Percentiles rank a stretch among this genome's conserved stretches.
These are phyloP conservation scores for Semaprochilodus insignis DNA, from an alignment of 2,797 vertebrate species.

Conservation along the genomic window DNA sequence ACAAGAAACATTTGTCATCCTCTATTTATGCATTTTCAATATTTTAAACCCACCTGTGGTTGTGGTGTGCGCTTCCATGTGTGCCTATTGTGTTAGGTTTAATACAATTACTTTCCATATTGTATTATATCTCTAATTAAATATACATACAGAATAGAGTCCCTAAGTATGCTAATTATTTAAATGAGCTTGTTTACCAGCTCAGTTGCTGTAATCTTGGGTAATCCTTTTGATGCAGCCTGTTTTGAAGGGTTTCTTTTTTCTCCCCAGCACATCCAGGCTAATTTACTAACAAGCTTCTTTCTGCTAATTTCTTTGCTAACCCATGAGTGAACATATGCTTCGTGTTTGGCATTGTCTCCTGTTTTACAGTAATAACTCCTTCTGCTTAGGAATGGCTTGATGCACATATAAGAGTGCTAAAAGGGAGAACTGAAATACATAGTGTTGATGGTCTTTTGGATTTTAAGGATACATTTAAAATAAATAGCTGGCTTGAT, in stretches of 20 bases:
- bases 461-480: background rate
- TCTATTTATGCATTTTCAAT: conserved; percentile 29
- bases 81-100: conserved; percentile 53
- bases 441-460: background rate
- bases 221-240: conserved; percentile 55
- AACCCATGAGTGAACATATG: conserved; percentile 39
- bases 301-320: conserved; percentile 51
- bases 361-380: background rate
- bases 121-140: conserved; percentile 61
- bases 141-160: conserved; percentile 62
- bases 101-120: conserved; percentile 57
- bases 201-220: conserved; percentile 60
- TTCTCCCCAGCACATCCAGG: conserved; percentile 36
- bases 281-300: conserved; percentile 53
- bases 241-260: conserved; percentile 53
- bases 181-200: conserved; percentile 61
- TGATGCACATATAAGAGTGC: background rate
- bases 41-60: conserved; percentile 51
- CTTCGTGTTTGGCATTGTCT: conserved; percentile 35
- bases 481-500: background rate
- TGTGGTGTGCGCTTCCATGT: conserved; percentile 28
- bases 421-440: background rate
- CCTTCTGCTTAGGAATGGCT: conserved; percentile 4
- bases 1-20: conserved; percentile 5
- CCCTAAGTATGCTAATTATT: conserved; percentile 60